These are phyloP conservation scores for Fratercula arctica DNA, from an alignment of 2,797 vertebrate genomes.

Conservation along the genomic window DNA sequence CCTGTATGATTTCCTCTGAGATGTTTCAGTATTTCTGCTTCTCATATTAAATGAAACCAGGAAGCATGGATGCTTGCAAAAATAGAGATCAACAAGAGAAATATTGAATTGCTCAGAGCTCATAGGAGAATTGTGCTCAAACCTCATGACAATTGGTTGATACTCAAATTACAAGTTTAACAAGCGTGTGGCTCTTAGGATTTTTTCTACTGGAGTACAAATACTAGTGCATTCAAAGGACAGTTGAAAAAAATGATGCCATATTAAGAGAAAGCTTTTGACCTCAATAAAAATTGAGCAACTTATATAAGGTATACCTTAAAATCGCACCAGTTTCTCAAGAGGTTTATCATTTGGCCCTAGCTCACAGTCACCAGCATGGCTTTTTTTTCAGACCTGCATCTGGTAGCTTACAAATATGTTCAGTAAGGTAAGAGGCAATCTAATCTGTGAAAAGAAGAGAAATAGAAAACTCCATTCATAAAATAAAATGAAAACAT, in stretches of 20 bases:
- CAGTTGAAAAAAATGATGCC: not conserved
- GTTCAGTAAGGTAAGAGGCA: not conserved
- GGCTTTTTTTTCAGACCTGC: not conserved
- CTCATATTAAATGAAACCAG: conserved; percentile 39
- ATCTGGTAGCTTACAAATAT: not conserved
- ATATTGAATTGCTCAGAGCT: not conserved
- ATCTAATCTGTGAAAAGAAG: not conserved
- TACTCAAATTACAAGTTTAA: not conserved
- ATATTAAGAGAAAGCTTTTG: conserved; percentile 9
- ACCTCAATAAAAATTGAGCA: not conserved
- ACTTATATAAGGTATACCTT: not conserved
- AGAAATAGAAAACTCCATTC: not conserved
- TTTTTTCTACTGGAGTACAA: not conserved
- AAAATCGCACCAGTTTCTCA: not conserved
- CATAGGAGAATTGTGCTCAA: not conserved
- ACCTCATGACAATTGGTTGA: not conserved
- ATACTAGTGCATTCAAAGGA: not conserved
- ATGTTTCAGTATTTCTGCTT: conserved; percentile 50
- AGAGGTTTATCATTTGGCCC: not conserved
- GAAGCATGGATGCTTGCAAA: conserved; percentile 48
- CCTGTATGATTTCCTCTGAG: conserved; percentile 23
- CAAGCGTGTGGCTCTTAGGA: not conserved
- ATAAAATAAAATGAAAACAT: not conserved
- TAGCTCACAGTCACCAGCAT: not conserved
- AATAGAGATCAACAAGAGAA: conserved; percentile 36